phyloP scores from a whole-genome alignment of 2,113 vertebrate species.

The Xenopus laevis region DNA sequence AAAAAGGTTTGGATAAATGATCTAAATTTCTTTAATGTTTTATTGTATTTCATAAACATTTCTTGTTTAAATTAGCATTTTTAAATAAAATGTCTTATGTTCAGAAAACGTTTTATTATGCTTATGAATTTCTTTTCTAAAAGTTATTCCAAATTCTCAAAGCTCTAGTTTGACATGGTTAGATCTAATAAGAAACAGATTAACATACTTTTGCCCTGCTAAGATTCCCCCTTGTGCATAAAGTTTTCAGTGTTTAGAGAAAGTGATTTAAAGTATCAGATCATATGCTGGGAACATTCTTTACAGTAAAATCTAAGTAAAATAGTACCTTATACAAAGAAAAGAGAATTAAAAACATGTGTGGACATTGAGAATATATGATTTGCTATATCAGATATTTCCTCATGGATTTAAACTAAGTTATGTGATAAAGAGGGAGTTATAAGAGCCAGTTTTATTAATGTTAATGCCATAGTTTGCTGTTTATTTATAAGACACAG shows the following conservation, averaged over 20 bases:
- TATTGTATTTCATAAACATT: too few relatives aligned
- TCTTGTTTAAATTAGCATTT: too few relatives aligned
- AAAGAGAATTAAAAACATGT: conserved; percentile 37
- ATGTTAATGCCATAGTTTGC: background rate
- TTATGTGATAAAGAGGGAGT: conserved; percentile 23
- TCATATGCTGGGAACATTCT: conserved; percentile 24
- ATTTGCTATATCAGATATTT: conserved; percentile 37
- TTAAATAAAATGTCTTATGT: background rate
- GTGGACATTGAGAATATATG: conserved; percentile 36
- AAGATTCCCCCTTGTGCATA: conserved; percentile 22
- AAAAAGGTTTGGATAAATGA: too few relatives aligned
- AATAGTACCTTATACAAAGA: conserved; percentile 31
- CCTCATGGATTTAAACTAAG: conserved; percentile 27
- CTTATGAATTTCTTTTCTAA: background rate
- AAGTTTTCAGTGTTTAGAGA: conserved; percentile 37
- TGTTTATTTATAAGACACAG: background rate
- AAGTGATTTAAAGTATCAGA: conserved; percentile 39
- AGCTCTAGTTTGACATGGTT: background rate
- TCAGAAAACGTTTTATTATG: conserved; percentile 3
- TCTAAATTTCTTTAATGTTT: too few relatives aligned
- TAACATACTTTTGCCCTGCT: conserved; percentile 21
- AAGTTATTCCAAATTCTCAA: conserved; percentile 20
- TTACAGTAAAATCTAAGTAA: conserved; percentile 38
- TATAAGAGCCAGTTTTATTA: conserved; percentile 29
- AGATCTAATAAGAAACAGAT: conserved; percentile 37